Evolutionary conservation across 2,888 invertebrate genomes (phyloP).

Genomic region (Glyphotaelius pellucidus): DNA sequence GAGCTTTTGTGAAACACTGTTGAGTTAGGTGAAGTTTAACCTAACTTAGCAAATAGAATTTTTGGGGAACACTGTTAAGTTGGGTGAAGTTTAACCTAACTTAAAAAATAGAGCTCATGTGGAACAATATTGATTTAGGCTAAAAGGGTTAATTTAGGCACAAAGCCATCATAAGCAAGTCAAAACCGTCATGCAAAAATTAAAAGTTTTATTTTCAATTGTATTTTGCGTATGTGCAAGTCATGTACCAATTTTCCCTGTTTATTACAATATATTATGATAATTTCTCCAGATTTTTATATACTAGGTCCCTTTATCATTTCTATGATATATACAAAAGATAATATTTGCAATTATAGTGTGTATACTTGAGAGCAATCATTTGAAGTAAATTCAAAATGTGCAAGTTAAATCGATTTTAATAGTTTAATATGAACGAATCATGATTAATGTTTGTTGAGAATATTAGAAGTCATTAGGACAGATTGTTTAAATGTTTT

Average conservation of each 20-base stretch:
- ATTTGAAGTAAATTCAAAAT: neutral
- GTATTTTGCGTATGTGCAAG: neutral
- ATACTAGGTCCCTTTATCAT: neutral
- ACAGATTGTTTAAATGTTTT: neutral
- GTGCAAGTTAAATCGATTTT: neutral
- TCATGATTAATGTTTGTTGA: neutral
- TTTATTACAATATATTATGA: neutral
- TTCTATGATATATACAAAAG: neutral
- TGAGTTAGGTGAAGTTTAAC: too few species aligned
- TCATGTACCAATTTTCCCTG: neutral
- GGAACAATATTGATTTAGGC: too few species aligned
- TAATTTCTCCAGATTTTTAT: neutral
- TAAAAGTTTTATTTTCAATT: neutral
- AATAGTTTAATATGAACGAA: neutral
- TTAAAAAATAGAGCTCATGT: too few species aligned
- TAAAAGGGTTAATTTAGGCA: too few species aligned
- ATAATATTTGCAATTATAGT: neutral
- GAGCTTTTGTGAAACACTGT: too few species aligned
- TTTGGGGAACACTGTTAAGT: too few species aligned
- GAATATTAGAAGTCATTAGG: neutral
- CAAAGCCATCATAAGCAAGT: too few species aligned
- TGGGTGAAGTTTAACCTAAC: too few species aligned
- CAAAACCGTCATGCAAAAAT: neutral
- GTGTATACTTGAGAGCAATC: neutral
- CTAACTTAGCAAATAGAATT: too few species aligned